Evolutionary conservation across 2,888 invertebrate species (phyloP).

Genomic region (Tetragonula carbonaria): DNA sequence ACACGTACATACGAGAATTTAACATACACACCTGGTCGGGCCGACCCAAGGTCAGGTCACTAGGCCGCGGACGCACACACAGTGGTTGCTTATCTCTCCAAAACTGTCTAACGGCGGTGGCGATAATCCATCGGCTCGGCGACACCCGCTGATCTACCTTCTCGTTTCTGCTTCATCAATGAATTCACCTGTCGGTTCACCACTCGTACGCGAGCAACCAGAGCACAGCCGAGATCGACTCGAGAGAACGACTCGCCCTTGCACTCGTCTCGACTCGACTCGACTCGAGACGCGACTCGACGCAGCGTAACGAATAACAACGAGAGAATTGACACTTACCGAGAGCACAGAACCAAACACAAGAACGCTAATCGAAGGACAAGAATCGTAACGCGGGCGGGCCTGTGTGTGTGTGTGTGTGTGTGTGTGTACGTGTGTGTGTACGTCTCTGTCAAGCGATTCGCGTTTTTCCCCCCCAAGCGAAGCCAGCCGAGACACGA

Average conservation of each 20-base stretch:
- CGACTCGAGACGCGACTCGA: neutral
- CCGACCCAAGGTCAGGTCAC: constrained; percentile 82
- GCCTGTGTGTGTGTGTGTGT: neutral
- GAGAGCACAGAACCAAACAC: neutral
- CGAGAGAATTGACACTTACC: neutral
- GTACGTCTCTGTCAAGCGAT: constrained; percentile 7
- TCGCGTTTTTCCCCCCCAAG: constrained; percentile 24
- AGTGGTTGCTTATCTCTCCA: constrained; percentile 39
- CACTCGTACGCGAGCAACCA: constrained; percentile 3
- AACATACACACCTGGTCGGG: constrained; percentile 80
- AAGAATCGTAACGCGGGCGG: neutral
- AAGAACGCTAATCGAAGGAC: neutral
- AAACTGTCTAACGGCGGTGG: neutral
- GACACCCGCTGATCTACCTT: constrained; percentile 6
- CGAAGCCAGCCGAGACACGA: constrained; percentile 22
- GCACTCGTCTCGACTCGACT: constrained; percentile 5
- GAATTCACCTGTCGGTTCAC: neutral
- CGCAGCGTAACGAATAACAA: neutral
- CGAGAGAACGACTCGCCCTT: constrained; percentile 42
- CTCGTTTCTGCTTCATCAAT: neutral
- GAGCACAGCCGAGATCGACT: constrained; percentile 13
- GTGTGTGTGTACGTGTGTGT: neutral
- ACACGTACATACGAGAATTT: constrained; percentile 31
- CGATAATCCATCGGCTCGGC: constrained; percentile 21
- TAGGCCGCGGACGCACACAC: constrained; percentile 74